These are phyloP conservation scores for Cosmopolites sordidus DNA, from an alignment of 2,888 invertebrate species.

Conservation along the genomic window DNA sequence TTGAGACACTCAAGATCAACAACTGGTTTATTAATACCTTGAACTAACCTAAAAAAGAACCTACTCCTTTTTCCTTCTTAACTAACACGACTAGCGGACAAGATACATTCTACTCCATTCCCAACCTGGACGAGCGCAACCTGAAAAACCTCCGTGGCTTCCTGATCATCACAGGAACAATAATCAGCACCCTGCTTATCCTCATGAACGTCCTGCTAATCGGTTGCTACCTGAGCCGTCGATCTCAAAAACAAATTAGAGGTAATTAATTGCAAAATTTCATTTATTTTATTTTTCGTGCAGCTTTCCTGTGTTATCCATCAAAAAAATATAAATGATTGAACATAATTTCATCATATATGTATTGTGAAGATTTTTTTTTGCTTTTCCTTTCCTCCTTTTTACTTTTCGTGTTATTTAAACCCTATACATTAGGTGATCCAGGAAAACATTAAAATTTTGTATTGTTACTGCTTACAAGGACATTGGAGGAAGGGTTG, in stretches of 20 bases:
- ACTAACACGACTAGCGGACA: slow-evolving; percentile 43
- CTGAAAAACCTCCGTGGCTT: slow-evolving; percentile 62
- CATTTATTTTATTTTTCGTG: slow-evolving; percentile 41
- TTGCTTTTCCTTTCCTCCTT: too few species aligned
- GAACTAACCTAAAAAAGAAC: slow-evolving; percentile 4
- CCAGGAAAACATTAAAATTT: too few species aligned
- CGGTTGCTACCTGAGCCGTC: slow-evolving; percentile 81
- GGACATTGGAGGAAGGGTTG: too few species aligned
- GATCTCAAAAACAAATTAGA: slow-evolving; percentile 75
- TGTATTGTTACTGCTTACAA: too few species aligned
- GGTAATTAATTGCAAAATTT: slow-evolving; percentile 52
- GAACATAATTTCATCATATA: too few species aligned
- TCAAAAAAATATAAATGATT: too few species aligned
- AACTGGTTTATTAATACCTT: slow-evolving; percentile 15
- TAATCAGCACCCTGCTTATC: slow-evolving; percentile 79
- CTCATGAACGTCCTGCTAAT: slow-evolving; percentile 84
- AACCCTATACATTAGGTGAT: too few species aligned
- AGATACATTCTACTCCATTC: slow-evolving; percentile 53
- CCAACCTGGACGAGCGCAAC: slow-evolving; percentile 55
- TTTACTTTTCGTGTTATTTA: too few species aligned
- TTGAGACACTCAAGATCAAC: too few species aligned
- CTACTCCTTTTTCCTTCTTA: slow-evolving; percentile 17
- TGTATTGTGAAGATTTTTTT: too few species aligned
- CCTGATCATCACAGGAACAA: slow-evolving; percentile 78
- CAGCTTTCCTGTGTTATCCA: slow-evolving; percentile 42